Conservation (phyloP, 2,113 vertebrate genomes). For the Pycnonotus jocosus region DNA sequence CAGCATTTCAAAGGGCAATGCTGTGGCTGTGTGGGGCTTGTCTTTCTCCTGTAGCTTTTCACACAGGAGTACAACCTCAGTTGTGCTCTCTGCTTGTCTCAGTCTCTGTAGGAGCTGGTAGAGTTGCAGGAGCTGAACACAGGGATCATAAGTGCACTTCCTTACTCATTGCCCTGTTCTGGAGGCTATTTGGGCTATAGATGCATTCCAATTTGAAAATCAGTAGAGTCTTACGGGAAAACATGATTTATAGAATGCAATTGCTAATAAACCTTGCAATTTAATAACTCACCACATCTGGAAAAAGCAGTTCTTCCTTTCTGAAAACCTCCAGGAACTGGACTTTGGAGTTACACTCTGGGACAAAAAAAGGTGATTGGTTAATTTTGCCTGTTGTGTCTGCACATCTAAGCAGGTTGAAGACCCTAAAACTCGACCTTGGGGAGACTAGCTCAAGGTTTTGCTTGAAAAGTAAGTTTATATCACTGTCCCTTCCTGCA, state of each 20-base stretch:
- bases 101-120: background rate
- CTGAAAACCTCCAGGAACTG: background rate
- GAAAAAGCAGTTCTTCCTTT: background rate
- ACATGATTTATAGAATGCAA: background rate
- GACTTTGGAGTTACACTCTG: constrained; percentile 24
- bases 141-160: background rate
- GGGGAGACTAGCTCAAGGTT: background rate
- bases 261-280: background rate
- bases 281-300: constrained; percentile 57
- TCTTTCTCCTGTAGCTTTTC: background rate
- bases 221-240: background rate
- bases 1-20: background rate
- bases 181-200: background rate
- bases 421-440: background rate
- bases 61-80: background rate
- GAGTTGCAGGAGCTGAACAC: background rate
- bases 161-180: background rate
- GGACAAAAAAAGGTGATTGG: background rate
- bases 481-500: background rate
- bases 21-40: background rate
- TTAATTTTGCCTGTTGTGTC: background rate
- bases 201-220: background rate
- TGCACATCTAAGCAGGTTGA: background rate
- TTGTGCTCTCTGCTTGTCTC: background rate
- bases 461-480: background rate